Evolutionary conservation across 2,888 invertebrate species (phyloP).

Genomic region (Baccha elongata): DNA sequence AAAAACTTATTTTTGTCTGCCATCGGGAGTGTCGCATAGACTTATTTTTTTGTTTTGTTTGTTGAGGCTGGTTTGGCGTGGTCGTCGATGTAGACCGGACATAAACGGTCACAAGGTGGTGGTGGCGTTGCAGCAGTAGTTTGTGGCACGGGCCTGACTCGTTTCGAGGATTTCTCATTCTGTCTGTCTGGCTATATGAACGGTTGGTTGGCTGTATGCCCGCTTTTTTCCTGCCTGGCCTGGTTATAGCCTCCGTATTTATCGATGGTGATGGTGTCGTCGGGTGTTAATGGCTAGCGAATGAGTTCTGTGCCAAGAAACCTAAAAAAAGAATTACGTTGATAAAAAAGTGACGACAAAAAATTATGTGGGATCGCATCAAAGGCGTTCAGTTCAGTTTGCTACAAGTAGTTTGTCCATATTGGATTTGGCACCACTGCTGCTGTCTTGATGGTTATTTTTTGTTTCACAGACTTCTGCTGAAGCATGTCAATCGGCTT

Average conservation of each 20-base stretch:
- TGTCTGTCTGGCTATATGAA: conserved; percentile 51
- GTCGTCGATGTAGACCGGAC: conserved; percentile 65
- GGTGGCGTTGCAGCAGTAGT: conserved; percentile 41
- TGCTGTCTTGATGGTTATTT: neutral
- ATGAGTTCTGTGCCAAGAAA: conserved; percentile 55
- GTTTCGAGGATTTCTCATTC: conserved; percentile 60
- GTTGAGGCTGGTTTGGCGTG: conserved; percentile 42
- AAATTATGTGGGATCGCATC: conserved; percentile 64
- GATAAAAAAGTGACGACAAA: conserved; percentile 12
- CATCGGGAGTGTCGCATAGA: conserved; percentile 43
- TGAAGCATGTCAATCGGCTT: conserved; percentile 65
- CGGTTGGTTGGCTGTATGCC: conserved; percentile 59
- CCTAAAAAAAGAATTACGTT: conserved; percentile 12
- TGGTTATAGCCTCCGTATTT: conserved; percentile 52
- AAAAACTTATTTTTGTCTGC: conserved; percentile 37
- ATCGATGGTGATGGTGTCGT: conserved; percentile 58
- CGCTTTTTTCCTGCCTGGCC: conserved; percentile 38
- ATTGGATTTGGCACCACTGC: conserved; percentile 55
- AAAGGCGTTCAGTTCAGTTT: conserved; percentile 55
- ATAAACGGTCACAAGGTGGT: conserved; percentile 66
- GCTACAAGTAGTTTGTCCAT: conserved; percentile 39
- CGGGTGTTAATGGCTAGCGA: conserved; percentile 68
- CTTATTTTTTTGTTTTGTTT: conserved; percentile 21
- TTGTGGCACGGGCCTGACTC: conserved; percentile 65
- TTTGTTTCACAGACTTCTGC: conserved; percentile 6